Base-by-base conservation (phyloP, 2,888 invertebrate species). In the Trichacis sp. region DNA sequence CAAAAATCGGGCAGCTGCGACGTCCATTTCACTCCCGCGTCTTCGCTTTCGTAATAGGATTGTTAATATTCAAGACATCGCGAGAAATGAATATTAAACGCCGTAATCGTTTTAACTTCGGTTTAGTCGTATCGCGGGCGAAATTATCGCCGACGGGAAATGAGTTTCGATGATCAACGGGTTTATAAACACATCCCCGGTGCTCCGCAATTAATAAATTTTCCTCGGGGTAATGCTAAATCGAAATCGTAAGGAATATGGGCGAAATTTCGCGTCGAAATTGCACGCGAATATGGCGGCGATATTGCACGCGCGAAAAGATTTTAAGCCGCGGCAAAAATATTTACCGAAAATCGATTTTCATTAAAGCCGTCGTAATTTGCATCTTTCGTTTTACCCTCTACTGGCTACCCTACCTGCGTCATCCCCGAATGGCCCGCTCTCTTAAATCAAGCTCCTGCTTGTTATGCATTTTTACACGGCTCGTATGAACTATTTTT, bases 41-140 rank as follows among this genome's bases (percentile, higher is more conserved):
- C 33, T 33, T 33, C 33, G 33, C 33, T 33, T 33, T n/a, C 60
- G 62, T 75, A 76, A 77, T 76, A 68, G 70, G 71, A 64, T 66
- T 72, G 72, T 81, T 81, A 79, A 81, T 81, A 82, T 81, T 82
- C 80, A 80, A 75, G 74, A 76, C 77, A 72, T 73, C 73, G 64
- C 75, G 72, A 75, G 73, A 80, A 78, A 81, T 81, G 80, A 81
- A 82, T 82, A 82, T 82, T 80, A 78, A 82, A 78, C 77, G 68
- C 60, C 57, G 73, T 82, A 81, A 82, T 81, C 81, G 80, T 81
- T 82, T 82, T 78, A 79, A 73, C 78, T 75, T 74, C 73, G 70
- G 73, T 69, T 69, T 69, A 64, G 59, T 50, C 71, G 67, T 71
- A 73, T 64, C 51, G 54, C 45, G 30, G 46, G 17, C 58, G 49